Base-by-base conservation (phyloP, 1,140 invertebrate genomes). In the Andricus grossulariae region DNA sequence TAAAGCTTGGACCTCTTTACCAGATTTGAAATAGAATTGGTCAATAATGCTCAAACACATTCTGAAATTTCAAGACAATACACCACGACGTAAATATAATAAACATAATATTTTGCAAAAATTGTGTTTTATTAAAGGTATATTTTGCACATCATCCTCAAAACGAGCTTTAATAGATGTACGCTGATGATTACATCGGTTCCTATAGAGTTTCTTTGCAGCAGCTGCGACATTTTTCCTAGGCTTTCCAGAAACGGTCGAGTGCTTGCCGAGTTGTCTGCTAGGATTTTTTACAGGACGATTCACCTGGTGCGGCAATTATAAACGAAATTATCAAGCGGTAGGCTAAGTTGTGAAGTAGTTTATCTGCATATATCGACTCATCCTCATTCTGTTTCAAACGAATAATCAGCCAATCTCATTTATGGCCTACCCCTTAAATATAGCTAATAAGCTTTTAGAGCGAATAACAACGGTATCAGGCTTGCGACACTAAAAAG, bases 151-250 rank as follows among this genome's bases (percentile, higher is more conserved):
- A 39, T 39, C 3, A 39, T 39, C 39, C 6, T 39, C 55, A 57
- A 21, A 57, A 25, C 54, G 25, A 10, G 57, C 13, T 39, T 66
- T 21, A 66, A 54, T 16, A 1, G 1, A 16, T 13, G 16, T 45
- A 13, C 39, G 25, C 4, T 60, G 57, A 60, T 60, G 15, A 25
- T 32, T 32, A 16, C 13, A 32, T 60, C 4, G 12, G 21, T 32
- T 60, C 32, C 21, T 66, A 39, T 39, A 32, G 39, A 39, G 57
- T 39, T 66, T 70, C 77, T 77, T 76, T 72, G 85, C 85, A 86
- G 85, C 85, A 86, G 85, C 85, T 86, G 85, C 85, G 79, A 84
- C 75, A 86, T 86, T 86, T 86, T 86, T 86, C 57, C 85, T 85
- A 85, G 76, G 8, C 25, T 45, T 73, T 77, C 12, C 39, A 66